Percentiles rank a stretch among this genome's conserved stretches.
Conservation (phyloP, 2,113 vertebrate genomes). For the Sterrhoptilus dennistouni region DNA sequence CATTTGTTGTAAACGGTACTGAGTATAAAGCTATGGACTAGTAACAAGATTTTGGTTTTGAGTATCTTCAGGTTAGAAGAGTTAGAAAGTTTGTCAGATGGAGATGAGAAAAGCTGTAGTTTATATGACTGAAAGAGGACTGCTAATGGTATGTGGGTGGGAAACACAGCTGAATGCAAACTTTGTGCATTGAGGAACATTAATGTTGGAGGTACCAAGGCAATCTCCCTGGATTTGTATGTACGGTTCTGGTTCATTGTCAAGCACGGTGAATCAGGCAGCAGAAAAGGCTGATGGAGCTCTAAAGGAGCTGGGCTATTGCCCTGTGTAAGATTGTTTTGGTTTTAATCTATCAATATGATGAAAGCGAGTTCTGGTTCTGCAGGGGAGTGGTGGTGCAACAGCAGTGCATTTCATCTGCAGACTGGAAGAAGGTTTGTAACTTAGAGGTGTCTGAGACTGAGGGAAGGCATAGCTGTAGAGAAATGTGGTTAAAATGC, state of each 20-base stretch:
- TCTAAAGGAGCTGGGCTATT: neutral
- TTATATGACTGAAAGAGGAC: neutral
- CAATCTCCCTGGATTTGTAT: neutral
- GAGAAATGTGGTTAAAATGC: neutral
- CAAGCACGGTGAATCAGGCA: neutral
- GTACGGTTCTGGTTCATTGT: neutral
- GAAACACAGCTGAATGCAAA: neutral
- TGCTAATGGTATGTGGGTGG: neutral
- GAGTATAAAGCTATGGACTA: neutral
- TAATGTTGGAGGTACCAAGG: neutral
- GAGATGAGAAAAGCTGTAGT: neutral
- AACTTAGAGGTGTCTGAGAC: neutral
- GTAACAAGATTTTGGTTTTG: neutral
- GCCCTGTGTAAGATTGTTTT: neutral
- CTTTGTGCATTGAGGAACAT: neutral
- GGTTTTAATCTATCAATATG: neutral
- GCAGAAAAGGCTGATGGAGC: neutral
- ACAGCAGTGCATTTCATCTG: accelerated
- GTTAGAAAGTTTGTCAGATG: neutral
- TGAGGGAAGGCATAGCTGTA: accelerated
- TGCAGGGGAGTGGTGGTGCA: neutral
- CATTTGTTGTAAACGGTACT: neutral
- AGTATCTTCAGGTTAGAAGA: neutral
- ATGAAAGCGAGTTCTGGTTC: neutral
- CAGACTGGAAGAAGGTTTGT: neutral